Evolutionary conservation across 2,113 vertebrate genomes (phyloP).

Genomic region (Boulengeromyrus knoepffleri): DNA sequence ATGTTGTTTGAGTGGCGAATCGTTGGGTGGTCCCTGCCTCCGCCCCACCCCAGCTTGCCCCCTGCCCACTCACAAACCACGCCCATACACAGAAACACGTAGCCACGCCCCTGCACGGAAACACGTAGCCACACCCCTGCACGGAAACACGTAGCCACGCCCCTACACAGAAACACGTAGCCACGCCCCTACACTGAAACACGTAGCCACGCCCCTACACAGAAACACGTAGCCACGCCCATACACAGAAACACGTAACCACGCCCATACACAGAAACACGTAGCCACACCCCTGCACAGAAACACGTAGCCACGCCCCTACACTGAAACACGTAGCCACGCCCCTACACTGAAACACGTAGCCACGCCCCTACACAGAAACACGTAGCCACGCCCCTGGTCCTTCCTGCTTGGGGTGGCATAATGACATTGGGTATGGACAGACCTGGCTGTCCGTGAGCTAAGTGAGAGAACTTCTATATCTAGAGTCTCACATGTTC

Average conservation of each 20-base stretch:
- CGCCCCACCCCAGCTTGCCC: too few species aligned
- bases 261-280: too few species aligned
- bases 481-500: background rate
- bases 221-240: too few species aligned
- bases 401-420: background rate
- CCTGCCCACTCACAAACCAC: background rate
- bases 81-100: background rate
- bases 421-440: background rate
- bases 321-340: background rate
- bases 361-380: too few species aligned
- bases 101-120: background rate
- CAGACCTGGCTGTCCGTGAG: background rate
- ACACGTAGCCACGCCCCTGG: background rate
- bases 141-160: background rate
- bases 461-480: background rate
- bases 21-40: background rate
- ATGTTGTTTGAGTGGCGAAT: background rate
- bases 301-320: too few species aligned
- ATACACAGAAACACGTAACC: too few species aligned
- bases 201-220: too few species aligned
- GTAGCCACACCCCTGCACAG: too few species aligned
- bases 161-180: too few species aligned
- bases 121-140: too few species aligned
- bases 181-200: too few species aligned
- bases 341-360: too few species aligned